Conservation (phyloP, 2,797 vertebrate genomes). For the Sebastiscus albofasciatus region DNA sequence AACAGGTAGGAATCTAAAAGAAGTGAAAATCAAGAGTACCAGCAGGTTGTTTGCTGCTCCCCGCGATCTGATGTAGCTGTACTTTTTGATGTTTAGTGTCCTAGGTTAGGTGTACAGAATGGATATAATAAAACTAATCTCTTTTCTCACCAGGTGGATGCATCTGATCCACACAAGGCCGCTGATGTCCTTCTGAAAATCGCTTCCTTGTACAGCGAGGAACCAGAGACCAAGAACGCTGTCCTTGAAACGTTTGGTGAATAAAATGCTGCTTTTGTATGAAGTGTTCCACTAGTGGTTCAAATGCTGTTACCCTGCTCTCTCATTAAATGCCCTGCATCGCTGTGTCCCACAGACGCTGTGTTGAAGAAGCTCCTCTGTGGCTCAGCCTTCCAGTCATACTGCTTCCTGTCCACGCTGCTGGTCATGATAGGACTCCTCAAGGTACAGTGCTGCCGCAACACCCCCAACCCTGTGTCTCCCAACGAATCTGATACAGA, state of each 20-base stretch:
- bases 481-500: neutral
- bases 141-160: slow-evolving; percentile 83
- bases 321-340: neutral
- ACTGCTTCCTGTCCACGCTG: slow-evolving; percentile 88
- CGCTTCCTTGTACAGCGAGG: slow-evolving; percentile 89
- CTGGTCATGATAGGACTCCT: slow-evolving; percentile 92
- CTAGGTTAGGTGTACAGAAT: neutral
- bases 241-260: slow-evolving; percentile 79
- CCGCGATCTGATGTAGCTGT: neutral
- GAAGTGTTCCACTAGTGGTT: neutral
- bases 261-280: neutral
- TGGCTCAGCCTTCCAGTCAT: slow-evolving; percentile 84
- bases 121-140: neutral
- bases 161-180: slow-evolving; percentile 86
- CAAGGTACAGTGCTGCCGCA: slow-evolving; percentile 82
- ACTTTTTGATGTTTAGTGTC: neutral
- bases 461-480: neutral
- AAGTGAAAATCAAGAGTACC: neutral
- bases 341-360: slow-evolving; percentile 79
- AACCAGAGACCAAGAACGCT: slow-evolving; percentile 81
- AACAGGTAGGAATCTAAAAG: slow-evolving; percentile 81
- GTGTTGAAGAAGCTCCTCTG: slow-evolving; percentile 90
- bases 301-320: neutral
- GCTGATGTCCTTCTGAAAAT: slow-evolving; percentile 89
- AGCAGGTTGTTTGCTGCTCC: neutral